Evolutionary conservation across 1,140 invertebrate genomes (phyloP), one percentile per base, ranked within the genome.

Genomic region (Drosophila albomicans): DNA sequence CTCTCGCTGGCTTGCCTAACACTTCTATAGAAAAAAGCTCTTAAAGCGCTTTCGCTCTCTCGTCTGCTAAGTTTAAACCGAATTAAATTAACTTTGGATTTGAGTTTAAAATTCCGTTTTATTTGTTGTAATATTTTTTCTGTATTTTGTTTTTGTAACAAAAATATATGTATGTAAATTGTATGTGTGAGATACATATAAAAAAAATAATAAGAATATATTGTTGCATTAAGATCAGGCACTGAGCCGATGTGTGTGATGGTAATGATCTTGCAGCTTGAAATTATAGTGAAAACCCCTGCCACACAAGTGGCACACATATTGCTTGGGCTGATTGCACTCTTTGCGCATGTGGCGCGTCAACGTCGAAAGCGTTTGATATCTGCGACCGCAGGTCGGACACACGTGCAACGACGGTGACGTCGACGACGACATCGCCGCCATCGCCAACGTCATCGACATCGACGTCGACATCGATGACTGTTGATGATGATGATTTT

Each of bases 341-440:
- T 93, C 93, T 64, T 91, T 92, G 30, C 93, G 87, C 52, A 94
- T 78, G 75, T 94, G 94, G 11, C 94, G 93, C 74, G 92, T 94
- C 54, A 94, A 70, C 25, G 93, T 94, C 54, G 93, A 94, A 15
- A 93, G 91, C 43, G 93, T 80, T 85, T 93, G 93, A 88, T 95
- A 95, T 65, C 92, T 92, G 72, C 94, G 94, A 63, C 87, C 90
- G 78, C 94, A 94, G 52, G 93, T 94, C 3, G 93, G 93, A 82
- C 94, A 95, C 91, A 89, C 90, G 92, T 76, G 82, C 25, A 76
- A 73, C 25, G 38, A 54, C 13, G 69, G 32, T n/a, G 58, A 65
- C 13, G 35, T 11, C 1, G 59, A 46, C 8, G 25, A 32, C 43
- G 25, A 32, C 43, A 28, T 48, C 43, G 46, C 46, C 15, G 41